phyloP scores from a whole-genome alignment of 2,888 invertebrate species.

The Cryptus armator region DNA sequence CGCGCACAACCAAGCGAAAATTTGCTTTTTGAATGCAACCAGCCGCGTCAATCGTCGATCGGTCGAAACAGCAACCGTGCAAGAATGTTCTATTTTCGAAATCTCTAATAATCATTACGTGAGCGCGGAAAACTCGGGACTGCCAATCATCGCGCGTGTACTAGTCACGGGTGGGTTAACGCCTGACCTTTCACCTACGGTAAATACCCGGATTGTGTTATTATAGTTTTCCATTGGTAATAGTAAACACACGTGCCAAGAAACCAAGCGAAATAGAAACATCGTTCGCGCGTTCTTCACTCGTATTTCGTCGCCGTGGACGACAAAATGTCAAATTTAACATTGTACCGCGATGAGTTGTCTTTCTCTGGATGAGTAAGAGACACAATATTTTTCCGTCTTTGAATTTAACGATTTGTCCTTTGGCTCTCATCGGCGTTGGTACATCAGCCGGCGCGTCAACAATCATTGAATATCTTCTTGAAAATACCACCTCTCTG shows the following conservation, averaged over 20 bases:
- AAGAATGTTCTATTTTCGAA: constrained; percentile 56
- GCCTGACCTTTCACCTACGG: constrained; percentile 47
- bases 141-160: neutral
- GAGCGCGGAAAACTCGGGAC: constrained; percentile 11
- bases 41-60: constrained; percentile 53
- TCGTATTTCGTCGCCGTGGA: neutral
- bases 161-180: constrained; percentile 28
- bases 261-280: constrained; percentile 21
- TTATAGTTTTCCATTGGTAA: neutral
- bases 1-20: constrained; percentile 35
- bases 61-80: neutral
- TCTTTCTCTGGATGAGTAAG: neutral
- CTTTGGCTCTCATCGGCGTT: constrained; percentile 1
- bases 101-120: constrained; percentile 35
- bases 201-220: too few relatives aligned
- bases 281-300: neutral
- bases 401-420: constrained; percentile 20
- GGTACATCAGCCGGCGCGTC: neutral
- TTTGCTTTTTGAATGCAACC: constrained; percentile 35
- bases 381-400: constrained; percentile 1
- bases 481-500: neutral
- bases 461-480: neutral
- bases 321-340: constrained; percentile 15
- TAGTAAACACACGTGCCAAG: constrained; percentile 42
- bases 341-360: constrained; percentile 40